phyloP scores from a whole-genome alignment of 1,140 invertebrate genomes.

The Aporrectodea caliginosa region DNA sequence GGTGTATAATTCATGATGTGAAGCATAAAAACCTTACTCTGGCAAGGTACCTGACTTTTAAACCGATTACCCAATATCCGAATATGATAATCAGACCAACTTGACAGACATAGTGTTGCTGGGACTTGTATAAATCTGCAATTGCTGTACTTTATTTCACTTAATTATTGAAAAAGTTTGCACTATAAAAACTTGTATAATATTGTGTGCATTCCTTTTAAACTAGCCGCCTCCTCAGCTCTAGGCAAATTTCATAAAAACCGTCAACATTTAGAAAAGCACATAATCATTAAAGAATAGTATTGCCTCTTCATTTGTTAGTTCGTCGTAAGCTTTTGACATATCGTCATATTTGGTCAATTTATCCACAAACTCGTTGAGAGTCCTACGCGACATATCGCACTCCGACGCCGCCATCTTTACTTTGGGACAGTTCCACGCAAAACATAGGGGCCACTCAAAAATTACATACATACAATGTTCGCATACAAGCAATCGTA shows the following conservation, averaged over 20 bases:
- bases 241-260: slow-evolving; percentile 22
- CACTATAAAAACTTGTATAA: slow-evolving; percentile 9
- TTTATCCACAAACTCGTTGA: slow-evolving; percentile 43
- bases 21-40: no score
- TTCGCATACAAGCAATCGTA: no score
- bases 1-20: no score
- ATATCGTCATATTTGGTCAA: slow-evolving; percentile 51
- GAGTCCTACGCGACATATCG: slow-evolving; percentile 11
- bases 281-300: not conserved
- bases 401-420: not conserved
- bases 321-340: slow-evolving; percentile 45
- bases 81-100: no score
- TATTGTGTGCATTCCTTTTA: not conserved
- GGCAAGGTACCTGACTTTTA: no score
- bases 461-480: no score
- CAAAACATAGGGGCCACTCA: no score
- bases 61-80: no score
- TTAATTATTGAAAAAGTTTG: slow-evolving; percentile 7
- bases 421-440: no score
- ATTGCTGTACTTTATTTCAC: not conserved
- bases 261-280: not conserved
- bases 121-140: slow-evolving; percentile 17
- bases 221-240: not conserved
- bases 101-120: no score
- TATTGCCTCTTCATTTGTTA: slow-evolving; percentile 50